Evolutionary conservation across 2,113 vertebrate species (phyloP), one percentile per base, ranked within the genome.

Genomic region (Tenrec ecaudatus): DNA sequence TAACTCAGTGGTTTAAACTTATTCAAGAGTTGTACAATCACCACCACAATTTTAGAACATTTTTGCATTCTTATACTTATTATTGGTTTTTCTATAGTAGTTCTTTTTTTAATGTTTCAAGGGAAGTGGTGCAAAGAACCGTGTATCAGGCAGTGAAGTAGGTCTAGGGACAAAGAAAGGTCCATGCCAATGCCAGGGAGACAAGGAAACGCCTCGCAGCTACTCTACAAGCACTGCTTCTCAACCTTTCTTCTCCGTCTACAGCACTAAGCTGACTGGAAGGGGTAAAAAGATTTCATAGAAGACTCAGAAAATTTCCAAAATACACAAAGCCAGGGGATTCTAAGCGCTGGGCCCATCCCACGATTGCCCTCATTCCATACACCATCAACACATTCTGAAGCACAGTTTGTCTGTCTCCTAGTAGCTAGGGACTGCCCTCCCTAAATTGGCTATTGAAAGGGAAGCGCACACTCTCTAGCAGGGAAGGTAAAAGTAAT

Each of bases 161-260:
- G 73, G 58, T 36, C 64, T 66, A 85, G 23, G 47, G 27, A 85
- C 12, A 36, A 94, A 79, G 25, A 76, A 8, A 31, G 2, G 76
- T 22, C 29, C 0, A 68, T 17, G 68, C 27, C 25, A 93, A 33
- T 68, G 40, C 57, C 76, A 80, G 43, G 68, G 8, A 91, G 73
- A 15, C 6, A 10, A 88, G 40, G 58, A 38, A 53, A 53, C 11
- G 11, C 47, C 94, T 66, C 73, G 73, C 53, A 64, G 75, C 71
- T 78, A 79, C 20, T 81, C 58, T 68, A 7, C 47, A 53, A 75
- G 19, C 12, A 43, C 15, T 38, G n/a, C 29, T 82, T 86, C 76
- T 94, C 76, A 64, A 69, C 2, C 27, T 75, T 83, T 90, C 69
- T 85, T 68, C 36, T 81, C 53, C 47, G 85, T 93, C 2, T 27